Conservation (phyloP, 92 coral and sea anemone species). For the Diadumene lineata region DNA sequence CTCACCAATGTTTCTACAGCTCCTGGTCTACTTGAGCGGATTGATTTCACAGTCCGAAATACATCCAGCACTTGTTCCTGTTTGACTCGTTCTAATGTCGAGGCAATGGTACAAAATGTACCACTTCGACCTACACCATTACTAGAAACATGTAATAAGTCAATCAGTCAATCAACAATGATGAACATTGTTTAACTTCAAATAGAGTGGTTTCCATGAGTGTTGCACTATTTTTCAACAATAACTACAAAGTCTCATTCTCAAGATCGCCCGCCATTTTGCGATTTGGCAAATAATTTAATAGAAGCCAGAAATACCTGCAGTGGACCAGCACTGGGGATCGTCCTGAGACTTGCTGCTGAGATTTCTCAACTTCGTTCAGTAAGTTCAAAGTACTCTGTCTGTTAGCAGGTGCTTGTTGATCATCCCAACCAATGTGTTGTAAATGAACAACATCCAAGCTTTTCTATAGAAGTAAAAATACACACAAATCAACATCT, state of each 20-base stretch:
- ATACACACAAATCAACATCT: too few species aligned
- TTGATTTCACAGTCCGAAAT: constrained; percentile 37
- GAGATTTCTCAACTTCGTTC: constrained; percentile 26
- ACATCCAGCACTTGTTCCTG: constrained; percentile 50
- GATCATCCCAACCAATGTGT: constrained; percentile 22
- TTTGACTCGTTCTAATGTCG: constrained; percentile 39
- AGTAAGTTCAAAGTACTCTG: constrained; percentile 24
- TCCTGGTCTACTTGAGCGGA: constrained; percentile 48
- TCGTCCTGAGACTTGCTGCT: constrained; percentile 15
- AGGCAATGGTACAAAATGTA: constrained; percentile 41
- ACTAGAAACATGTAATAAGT: neutral
- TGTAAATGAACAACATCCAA: constrained; percentile 20
- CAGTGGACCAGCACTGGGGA: constrained; percentile 32
- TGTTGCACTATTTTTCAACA: too few species aligned
- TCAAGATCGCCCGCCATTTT: too few species aligned
- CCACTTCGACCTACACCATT: constrained; percentile 56
- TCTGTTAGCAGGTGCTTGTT: constrained; percentile 7
- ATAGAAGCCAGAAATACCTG: constrained; percentile 17
- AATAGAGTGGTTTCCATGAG: too few species aligned
- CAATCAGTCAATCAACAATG: neutral
- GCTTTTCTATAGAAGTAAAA: constrained; percentile 6
- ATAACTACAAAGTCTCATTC: too few species aligned
- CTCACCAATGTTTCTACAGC: constrained; percentile 69
- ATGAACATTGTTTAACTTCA: too few species aligned
- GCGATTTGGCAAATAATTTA: neutral